A percentile compares a stretch with the other conserved stretches of the same genome.
Conservation (phyloP, 2,888 invertebrate species). For the Coenonympha arcania region DNA sequence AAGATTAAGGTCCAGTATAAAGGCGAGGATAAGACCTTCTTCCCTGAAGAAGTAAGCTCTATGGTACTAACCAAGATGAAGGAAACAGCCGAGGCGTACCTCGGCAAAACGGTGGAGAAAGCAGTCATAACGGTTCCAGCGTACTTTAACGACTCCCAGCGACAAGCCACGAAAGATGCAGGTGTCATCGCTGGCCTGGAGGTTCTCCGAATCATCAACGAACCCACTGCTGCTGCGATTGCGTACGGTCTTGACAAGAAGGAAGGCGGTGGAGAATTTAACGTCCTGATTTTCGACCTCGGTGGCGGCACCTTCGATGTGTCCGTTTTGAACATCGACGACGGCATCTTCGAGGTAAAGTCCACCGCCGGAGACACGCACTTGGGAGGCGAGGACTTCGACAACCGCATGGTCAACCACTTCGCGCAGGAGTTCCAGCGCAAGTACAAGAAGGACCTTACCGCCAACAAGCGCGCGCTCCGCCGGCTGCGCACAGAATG, state of each 20-base stretch:
- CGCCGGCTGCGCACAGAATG: constrained; percentile 94
- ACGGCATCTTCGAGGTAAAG: constrained; percentile 94
- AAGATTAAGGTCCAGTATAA: constrained; percentile 90
- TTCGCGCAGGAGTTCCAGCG: constrained; percentile 93
- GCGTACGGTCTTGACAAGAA: constrained; percentile 93
- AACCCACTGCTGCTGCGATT: constrained; percentile 93
- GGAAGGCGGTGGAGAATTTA: constrained; percentile 84
- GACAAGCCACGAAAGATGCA: constrained; percentile 94
- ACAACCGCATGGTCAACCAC: constrained; percentile 91
- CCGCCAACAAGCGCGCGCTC: constrained; percentile 89
- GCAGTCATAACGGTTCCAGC: constrained; percentile 94
- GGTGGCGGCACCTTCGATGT: constrained; percentile 97
- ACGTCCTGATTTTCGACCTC: constrained; percentile 85
- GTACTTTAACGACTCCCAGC: constrained; percentile 92
- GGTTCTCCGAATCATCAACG: constrained; percentile 92
- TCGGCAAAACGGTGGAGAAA: constrained; percentile 87
- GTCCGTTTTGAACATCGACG: constrained; percentile 94
- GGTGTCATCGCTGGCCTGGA: constrained; percentile 93
- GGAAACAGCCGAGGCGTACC: constrained; percentile 90
- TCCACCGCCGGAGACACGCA: constrained; percentile 97
- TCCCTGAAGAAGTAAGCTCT: constrained; percentile 92
- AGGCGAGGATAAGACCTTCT: constrained; percentile 90
- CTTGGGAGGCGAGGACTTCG: constrained; percentile 94
- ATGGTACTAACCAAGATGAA: constrained; percentile 97
- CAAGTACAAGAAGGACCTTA: constrained; percentile 92